Evolutionary conservation across 2,113 vertebrate genomes (phyloP).

Genomic region (Chloropsis hardwickii): DNA sequence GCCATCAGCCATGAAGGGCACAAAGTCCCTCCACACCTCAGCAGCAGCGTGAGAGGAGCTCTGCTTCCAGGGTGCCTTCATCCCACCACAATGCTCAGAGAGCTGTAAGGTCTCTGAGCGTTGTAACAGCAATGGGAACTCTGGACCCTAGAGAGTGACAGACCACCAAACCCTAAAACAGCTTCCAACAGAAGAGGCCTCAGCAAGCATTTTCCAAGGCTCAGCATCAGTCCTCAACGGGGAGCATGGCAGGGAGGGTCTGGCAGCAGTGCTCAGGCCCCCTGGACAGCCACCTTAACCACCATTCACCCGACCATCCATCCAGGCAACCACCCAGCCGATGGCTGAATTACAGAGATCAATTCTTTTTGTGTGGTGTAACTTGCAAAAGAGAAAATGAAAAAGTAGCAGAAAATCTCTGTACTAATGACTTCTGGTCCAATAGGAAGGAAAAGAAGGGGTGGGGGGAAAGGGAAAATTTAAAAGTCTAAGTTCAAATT

Average conservation of each 20-base stretch:
- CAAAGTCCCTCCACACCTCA: not conserved
- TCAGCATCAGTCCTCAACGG: not conserved
- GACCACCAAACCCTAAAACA: not conserved
- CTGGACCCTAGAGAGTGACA: not conserved
- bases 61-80: not conserved
- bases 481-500: not conserved
- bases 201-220: accelerated
- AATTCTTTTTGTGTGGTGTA: not conserved
- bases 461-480: not conserved
- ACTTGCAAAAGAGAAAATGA: not conserved
- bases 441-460: not conserved
- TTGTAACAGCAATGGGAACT: not conserved
- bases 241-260: not conserved
- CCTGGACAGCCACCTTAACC: not conserved
- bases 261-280: not conserved
- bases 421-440: not conserved
- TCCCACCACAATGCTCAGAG: accelerated
- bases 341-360: not conserved
- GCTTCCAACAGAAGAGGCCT: not conserved
- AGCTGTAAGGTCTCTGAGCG: not conserved
- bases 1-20: not conserved
- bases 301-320: too few relatives aligned
- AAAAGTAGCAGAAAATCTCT: not conserved
- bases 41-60: not conserved
- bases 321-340: not conserved